Evolutionary conservation across 1,140 invertebrate species (phyloP), one percentile per base, ranked within the genome.

Genomic region (Daktulosphaira vitifoliae): DNA sequence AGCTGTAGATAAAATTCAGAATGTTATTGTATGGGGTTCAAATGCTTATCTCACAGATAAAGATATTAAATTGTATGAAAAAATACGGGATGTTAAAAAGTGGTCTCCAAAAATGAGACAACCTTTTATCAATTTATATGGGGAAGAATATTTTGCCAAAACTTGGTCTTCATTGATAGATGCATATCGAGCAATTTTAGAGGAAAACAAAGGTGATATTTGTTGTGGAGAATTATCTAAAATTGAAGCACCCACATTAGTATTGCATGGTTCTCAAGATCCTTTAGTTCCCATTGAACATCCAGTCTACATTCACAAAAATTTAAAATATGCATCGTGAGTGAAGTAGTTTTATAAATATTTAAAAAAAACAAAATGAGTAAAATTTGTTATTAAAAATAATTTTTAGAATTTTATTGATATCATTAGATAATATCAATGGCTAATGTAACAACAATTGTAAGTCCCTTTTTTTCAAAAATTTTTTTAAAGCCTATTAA

Each of bases 261-360:
- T 94, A 67, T 69, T 93, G 26, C 87, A 93, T 72, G 91, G 90
- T 1, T 77, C 81, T 48, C 88, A 90, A 72, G 90, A 94, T 77
- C 78, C 82, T 1, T 76, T 90, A 73, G 82, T 93, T n/a, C 78
- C 82, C 1, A 70, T 74, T 20, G 80, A 85, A 65, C 91, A 94
- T 78, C 80, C 86, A 0, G 75, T 74, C 18, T 81, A 84, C 66
- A 89, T 93, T 77, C 79, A 85, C 1, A 76, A 82, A 22, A 75
- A 87, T 69, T 87, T 91, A 56, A 74, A 74, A 67, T 76, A 80
- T 68, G 80, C 83, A 9, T 81, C 76, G 86, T 88, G 78, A 76
- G 73, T 76, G 2, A n/a, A n/a, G n/a, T n/a, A n/a, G n/a, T n/a
- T n/a, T n/a, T n/a, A n/a, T n/a, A n/a, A n/a, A n/a, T n/a, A n/a